Evolutionary conservation across 1,140 invertebrate species (phyloP).

Genomic region (Metopolophium dirhodum): DNA sequence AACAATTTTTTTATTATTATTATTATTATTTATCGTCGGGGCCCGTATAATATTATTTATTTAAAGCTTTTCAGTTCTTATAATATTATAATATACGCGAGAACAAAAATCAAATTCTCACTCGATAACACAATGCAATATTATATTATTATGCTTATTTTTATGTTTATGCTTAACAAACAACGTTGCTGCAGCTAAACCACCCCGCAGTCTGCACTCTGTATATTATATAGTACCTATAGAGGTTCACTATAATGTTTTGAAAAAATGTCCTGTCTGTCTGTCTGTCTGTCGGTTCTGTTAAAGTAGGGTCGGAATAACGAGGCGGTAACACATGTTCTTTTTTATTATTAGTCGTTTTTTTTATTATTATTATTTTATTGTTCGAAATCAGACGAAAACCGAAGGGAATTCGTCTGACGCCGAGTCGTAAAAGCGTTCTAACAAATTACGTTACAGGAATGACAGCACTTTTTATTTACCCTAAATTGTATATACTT

Average conservation of each 20-base stretch:
- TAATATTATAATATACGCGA: neutral
- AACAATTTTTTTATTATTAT: neutral
- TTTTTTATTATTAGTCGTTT: neutral
- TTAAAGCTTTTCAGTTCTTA: too few species aligned
- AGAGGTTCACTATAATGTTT: neutral
- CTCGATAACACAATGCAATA: neutral
- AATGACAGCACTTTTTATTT: constrained; percentile 28
- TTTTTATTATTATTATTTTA: neutral
- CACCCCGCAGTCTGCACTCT: neutral
- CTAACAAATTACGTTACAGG: constrained; percentile 2
- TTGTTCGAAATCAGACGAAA: constrained; percentile 32
- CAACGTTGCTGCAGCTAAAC: too few species aligned
- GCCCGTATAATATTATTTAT: too few species aligned
- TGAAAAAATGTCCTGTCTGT: neutral
- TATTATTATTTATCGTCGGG: neutral
- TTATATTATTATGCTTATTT: too few species aligned
- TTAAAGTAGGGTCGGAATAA: neutral
- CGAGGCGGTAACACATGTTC: neutral
- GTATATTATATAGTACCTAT: neutral
- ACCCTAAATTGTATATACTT: neutral
- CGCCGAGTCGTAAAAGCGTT: neutral
- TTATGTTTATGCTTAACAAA: neutral
- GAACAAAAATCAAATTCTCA: neutral
- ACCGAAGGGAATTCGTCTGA: neutral
- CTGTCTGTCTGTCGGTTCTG: neutral